Conservation (phyloP, 2,797 vertebrate genomes). For the Gambelia wislizenii region DNA sequence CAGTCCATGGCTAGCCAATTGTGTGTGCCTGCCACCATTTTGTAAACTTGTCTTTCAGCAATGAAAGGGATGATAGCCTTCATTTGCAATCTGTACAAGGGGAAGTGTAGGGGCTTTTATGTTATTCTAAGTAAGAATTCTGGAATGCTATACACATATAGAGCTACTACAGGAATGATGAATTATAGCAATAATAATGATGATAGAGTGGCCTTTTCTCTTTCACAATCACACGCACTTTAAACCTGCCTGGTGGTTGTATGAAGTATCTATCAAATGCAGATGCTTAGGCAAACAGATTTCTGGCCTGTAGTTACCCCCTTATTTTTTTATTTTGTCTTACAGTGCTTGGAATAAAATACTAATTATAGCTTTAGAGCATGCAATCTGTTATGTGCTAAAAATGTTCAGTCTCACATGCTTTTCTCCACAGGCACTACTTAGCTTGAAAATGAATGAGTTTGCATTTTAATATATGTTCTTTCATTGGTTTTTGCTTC, state of each 20-base stretch:
- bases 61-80: background rate
- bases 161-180: background rate
- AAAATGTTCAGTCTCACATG: slow-evolving; percentile 40
- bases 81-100: background rate
- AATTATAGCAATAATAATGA: background rate
- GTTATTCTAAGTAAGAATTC: background rate
- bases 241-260: background rate
- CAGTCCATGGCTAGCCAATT: too few species aligned
- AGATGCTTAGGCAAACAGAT: slow-evolving; percentile 22
- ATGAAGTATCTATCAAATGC: background rate
- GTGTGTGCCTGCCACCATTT: background rate
- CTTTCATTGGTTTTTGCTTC: background rate
- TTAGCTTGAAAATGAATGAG: slow-evolving; percentile 24
- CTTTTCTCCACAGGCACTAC: slow-evolving; percentile 38
- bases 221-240: background rate
- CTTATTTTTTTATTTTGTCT: slow-evolving; percentile 3
- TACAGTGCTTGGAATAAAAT: slow-evolving; percentile 32
- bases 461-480: slow-evolving; percentile 15
- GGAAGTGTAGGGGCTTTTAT: background rate
- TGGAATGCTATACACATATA: background rate
- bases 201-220: background rate
- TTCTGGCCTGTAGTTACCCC: background rate
- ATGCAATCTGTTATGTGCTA: slow-evolving; percentile 46
- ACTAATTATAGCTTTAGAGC: slow-evolving; percentile 32
- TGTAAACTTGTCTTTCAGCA: background rate